phyloP scores from a whole-genome alignment of 2,113 vertebrate genomes.

The Procavia capensis region DNA sequence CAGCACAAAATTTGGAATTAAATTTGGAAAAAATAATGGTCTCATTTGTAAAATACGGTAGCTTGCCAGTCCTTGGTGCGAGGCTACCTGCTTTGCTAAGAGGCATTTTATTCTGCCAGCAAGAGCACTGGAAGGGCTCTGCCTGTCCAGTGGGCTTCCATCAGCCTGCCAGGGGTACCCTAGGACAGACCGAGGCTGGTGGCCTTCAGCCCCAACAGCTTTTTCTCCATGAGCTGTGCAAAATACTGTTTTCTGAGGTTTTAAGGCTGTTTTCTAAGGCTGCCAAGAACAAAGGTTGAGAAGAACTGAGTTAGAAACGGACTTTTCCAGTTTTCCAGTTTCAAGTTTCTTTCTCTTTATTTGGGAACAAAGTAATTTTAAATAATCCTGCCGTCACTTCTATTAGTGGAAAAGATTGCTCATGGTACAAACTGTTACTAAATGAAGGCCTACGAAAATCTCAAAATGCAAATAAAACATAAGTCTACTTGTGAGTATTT shows the following conservation, averaged over 20 bases:
- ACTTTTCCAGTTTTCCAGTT: background rate
- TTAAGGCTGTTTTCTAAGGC: background rate
- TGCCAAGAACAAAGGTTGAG: background rate
- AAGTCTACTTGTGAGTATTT: background rate
- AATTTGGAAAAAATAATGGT: background rate
- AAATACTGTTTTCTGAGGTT: too few species aligned
- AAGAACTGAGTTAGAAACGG: background rate
- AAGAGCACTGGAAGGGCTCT: background rate
- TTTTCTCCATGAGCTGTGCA: background rate
- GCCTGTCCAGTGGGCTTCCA: too few species aligned
- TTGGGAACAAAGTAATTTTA: background rate
- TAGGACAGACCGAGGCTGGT: background rate
- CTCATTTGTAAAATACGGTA: background rate
- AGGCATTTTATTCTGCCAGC: rapidly evolving
- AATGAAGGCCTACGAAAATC: background rate
- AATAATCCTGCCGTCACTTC: background rate
- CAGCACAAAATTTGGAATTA: background rate
- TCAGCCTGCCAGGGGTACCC: background rate
- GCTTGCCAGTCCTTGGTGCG: background rate
- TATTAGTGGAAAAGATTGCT: background rate
- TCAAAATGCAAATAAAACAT: conserved; percentile 28
- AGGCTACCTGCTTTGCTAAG: background rate
- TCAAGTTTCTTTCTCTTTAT: background rate
- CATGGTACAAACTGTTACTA: background rate
- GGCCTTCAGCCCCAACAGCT: background rate